These are phyloP conservation scores for Nymphalis c-album DNA, from an alignment of 2,888 invertebrate species.

Conservation along the genomic window DNA sequence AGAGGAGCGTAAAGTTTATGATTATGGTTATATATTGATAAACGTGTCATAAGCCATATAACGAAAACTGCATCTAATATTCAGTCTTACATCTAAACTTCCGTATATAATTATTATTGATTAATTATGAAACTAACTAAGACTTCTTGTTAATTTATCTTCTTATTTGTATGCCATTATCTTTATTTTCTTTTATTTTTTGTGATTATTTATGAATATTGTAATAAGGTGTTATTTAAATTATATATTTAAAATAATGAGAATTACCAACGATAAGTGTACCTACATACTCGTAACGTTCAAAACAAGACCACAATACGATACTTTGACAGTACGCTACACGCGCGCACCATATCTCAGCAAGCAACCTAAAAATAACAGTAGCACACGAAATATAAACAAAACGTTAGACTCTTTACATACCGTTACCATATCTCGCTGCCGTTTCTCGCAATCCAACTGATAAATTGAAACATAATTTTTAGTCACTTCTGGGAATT, in stretches of 20 bases:
- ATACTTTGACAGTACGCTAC: constrained; percentile 24
- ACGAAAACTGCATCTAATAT: background rate
- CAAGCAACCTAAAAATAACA: constrained; percentile 48
- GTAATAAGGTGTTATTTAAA: background rate
- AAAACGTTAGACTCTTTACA: constrained; percentile 51
- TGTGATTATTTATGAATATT: no score
- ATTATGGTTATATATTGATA: background rate
- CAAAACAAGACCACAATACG: constrained; percentile 20
- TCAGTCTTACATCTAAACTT: no score
- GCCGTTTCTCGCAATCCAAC: constrained; percentile 60
- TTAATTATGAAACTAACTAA: no score
- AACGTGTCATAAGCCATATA: background rate
- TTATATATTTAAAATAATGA: constrained; percentile 14
- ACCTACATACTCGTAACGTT: background rate
- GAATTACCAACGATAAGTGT: constrained; percentile 4
- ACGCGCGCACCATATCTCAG: constrained; percentile 34
- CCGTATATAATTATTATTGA: no score
- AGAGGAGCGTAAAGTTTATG: constrained; percentile 27
- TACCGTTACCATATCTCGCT: constrained; percentile 53
- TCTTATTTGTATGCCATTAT: no score
- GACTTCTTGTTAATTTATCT: no score
- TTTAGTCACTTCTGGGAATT: constrained; percentile 39
- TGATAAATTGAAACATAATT: constrained; percentile 26
- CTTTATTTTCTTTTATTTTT: no score
- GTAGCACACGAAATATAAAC: constrained; percentile 67